Percentiles rank a stretch among this genome's conserved stretches.
phyloP scores from a whole-genome alignment of 37 sponge, comb jelly and placozoan species.

The Oscarella lobularis region DNA sequence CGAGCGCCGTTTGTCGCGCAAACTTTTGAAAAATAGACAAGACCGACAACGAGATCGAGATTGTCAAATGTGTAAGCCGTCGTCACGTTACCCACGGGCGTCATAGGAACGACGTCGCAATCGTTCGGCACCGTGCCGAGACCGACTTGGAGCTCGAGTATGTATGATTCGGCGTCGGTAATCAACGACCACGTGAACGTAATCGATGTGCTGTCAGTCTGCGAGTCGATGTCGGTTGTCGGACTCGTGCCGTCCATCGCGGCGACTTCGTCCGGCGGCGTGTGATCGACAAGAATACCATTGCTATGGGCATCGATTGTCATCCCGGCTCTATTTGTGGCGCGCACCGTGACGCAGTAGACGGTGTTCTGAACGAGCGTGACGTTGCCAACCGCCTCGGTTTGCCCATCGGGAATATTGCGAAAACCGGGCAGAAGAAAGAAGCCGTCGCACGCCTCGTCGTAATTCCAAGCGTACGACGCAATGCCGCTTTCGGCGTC shows the following conservation, averaged over 20 bases:
- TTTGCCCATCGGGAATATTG: background rate
- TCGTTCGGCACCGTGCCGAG: background rate
- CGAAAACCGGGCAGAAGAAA: background rate
- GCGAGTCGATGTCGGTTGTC: background rate
- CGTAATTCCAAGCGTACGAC: background rate
- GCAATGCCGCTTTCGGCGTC: constrained; percentile 4
- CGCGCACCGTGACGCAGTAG: background rate
- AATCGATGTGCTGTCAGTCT: background rate
- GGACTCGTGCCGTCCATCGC: background rate
- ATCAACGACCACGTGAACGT: background rate
- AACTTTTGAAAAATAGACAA: no score
- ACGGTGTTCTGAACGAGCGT: no score
- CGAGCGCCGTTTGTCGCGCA: no score
- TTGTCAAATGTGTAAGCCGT: background rate
- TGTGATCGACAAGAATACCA: background rate
- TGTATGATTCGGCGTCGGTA: background rate
- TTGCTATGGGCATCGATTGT: background rate
- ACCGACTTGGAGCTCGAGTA: background rate
- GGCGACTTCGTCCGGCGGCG: background rate
- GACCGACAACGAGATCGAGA: background rate
- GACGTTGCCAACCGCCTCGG: background rate
- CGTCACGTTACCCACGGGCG: background rate
- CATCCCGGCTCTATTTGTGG: background rate
- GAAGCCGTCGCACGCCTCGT: background rate
- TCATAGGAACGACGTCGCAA: background rate